phyloP scores from a whole-genome alignment of 2,113 vertebrate genomes.

The Mesocricetus auratus region DNA sequence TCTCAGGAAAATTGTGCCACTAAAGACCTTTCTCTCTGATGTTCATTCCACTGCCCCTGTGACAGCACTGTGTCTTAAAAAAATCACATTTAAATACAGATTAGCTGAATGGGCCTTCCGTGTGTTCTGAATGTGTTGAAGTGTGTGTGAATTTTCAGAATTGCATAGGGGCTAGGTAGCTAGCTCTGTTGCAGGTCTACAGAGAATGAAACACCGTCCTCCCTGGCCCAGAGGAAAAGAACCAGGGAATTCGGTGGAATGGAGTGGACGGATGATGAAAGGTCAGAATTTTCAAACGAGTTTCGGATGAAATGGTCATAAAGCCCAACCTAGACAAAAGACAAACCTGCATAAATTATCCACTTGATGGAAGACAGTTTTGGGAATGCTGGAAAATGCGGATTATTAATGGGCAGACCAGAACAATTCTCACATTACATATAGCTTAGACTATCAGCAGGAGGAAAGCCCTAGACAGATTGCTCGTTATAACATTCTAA shows the following conservation, averaged over 20 bases:
- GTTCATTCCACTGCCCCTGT: background rate
- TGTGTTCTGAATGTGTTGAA: background rate
- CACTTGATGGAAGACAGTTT: constrained; percentile 64
- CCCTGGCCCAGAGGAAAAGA: background rate
- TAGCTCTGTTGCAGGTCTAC: background rate
- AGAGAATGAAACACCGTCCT: background rate
- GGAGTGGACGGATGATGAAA: constrained; percentile 36
- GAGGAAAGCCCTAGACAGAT: constrained; percentile 65
- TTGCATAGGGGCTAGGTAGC: background rate
- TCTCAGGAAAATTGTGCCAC: background rate
- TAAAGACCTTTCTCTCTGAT: background rate
- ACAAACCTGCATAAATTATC: constrained; percentile 72
- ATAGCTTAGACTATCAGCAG: constrained; percentile 64
- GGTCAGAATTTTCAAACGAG: constrained; percentile 55
- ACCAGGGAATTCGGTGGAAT: background rate
- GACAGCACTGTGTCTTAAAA: constrained; percentile 25
- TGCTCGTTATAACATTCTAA: constrained; percentile 69
- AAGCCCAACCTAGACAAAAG: constrained; percentile 61
- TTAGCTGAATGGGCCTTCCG: background rate
- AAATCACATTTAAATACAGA: constrained; percentile 37
- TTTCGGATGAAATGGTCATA: constrained; percentile 44
- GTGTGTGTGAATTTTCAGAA: constrained; percentile 4
- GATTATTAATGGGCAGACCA: constrained; percentile 80
- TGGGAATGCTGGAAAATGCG: constrained; percentile 63
- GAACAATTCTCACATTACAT: constrained; percentile 82